A percentile compares a stretch with the other conserved stretches of the same genome.
phyloP scores from a whole-genome alignment of 2,113 vertebrate genomes.

The Edolisoma coerulescens region DNA sequence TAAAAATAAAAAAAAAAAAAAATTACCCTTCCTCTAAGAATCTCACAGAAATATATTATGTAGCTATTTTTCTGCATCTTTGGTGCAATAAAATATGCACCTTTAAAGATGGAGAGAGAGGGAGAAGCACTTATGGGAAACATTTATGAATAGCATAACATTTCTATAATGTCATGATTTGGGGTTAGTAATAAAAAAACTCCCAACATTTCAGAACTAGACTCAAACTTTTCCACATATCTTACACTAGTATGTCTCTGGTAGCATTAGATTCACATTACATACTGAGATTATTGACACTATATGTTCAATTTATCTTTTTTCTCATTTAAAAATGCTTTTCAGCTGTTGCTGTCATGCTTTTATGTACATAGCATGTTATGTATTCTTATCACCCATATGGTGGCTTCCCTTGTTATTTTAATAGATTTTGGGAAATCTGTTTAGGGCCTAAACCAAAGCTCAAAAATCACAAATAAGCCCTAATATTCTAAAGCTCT shows the following conservation, averaged over 20 bases:
- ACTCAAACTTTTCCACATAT: background rate
- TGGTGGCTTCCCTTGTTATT: background rate
- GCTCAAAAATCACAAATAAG: background rate
- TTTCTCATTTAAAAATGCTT: background rate
- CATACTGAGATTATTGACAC: background rate
- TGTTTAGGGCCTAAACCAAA: background rate
- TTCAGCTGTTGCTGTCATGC: background rate
- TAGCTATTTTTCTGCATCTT: background rate
- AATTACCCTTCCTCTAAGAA: background rate
- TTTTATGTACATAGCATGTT: background rate
- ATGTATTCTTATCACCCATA: background rate
- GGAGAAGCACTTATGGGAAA: background rate
- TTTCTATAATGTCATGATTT: background rate
- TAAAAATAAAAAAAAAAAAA: background rate
- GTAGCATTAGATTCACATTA: background rate
- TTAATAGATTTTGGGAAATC: background rate
- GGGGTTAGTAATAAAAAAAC: background rate
- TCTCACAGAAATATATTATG: background rate
- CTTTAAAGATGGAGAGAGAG: background rate
- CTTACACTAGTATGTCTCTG: background rate
- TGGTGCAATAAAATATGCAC: background rate
- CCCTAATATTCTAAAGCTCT: background rate
- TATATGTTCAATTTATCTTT: background rate
- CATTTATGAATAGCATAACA: background rate
- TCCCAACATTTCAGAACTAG: background rate